These are phyloP conservation scores for Allygus modestus DNA, from an alignment of 2,888 invertebrate species.

Conservation along the genomic window DNA sequence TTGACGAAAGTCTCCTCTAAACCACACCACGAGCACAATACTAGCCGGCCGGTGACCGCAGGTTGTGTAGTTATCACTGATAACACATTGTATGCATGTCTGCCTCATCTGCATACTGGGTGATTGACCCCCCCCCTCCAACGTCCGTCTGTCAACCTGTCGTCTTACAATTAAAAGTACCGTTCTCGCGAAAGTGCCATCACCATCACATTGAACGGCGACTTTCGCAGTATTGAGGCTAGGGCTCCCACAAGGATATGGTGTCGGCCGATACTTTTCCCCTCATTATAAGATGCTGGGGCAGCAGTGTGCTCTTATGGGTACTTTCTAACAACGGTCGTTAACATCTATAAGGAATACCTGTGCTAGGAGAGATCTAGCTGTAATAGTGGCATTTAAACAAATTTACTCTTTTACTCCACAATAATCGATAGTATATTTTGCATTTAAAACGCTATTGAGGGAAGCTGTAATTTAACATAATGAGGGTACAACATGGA, in stretches of 20 bases:
- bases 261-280: conserved; percentile 26
- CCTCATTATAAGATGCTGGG: conserved; percentile 7
- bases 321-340: conserved; percentile 10
- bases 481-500: too few species aligned
- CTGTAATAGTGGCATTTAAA: too few species aligned
- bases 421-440: too few species aligned
- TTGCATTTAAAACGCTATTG: too few species aligned
- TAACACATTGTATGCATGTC: conserved; percentile 47
- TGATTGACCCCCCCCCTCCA: conserved; percentile 43
- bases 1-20: too few species aligned
- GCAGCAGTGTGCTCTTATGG: conserved; percentile 18
- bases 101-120: conserved; percentile 46
- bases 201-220: background rate
- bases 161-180: conserved; percentile 54
- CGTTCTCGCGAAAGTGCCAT: conserved; percentile 55
- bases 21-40: too few species aligned
- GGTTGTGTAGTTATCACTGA: conserved; percentile 31
- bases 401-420: too few species aligned
- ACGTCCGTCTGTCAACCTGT: conserved; percentile 33
- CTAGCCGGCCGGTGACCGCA: too few species aligned
- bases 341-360: background rate
- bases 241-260: conserved; percentile 40
- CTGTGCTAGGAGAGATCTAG: background rate
- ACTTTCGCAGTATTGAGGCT: conserved; percentile 26
- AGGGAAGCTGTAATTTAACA: too few species aligned